Evolutionary conservation across 2,888 invertebrate genomes (phyloP), one percentile per base, ranked within the genome.

Genomic region (Euproctis similis): DNA sequence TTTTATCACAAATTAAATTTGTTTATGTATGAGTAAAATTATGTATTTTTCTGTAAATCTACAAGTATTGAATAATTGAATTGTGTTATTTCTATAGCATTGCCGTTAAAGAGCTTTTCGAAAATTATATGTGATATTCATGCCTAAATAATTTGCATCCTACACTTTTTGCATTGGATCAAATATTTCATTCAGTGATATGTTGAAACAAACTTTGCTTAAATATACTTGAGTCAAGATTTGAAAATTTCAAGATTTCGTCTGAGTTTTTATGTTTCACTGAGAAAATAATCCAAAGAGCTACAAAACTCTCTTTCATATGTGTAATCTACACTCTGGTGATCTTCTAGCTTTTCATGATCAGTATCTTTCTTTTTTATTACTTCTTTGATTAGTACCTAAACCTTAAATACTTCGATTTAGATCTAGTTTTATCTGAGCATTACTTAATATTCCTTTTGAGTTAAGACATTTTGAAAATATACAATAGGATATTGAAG

Each of bases 1-100:
- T 52, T 26, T 39, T 52, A 67, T 75, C 73, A 72, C 75, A 72
- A 65, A 38, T 57, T 46, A 43, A 39, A 25, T 30, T 34, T 42
- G 36, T 26, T 31, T 32, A 22, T 35, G 19, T 34, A 26, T 29
- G 21, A 32, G 30, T 28, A 33, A 32, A 30, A 14, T 22, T 26
- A 28, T 28, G 12, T 44, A 37, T n/a, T n/a, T n/a, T n/a, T n/a
- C n/a, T n/a, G n/a, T n/a, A n/a, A n/a, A n/a, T n/a, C n/a, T n/a
- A 21, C 11, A 21, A 21, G 33, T 39, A 26, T 32, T 36, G 34
- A 10, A 19, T 24, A 20, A 25, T 38, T n/a, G n/a, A n/a, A n/a
- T n/a, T n/a, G n/a, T n/a, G n/a, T n/a, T n/a, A n/a, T n/a, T n/a
- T n/a, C n/a, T n/a, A n/a, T n/a, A n/a, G n/a, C n/a, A n/a, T n/a